Percentiles rank a stretch among this genome's conserved stretches.
Conservation (phyloP, 2,888 invertebrate species). For the Sphinx pinastri region DNA sequence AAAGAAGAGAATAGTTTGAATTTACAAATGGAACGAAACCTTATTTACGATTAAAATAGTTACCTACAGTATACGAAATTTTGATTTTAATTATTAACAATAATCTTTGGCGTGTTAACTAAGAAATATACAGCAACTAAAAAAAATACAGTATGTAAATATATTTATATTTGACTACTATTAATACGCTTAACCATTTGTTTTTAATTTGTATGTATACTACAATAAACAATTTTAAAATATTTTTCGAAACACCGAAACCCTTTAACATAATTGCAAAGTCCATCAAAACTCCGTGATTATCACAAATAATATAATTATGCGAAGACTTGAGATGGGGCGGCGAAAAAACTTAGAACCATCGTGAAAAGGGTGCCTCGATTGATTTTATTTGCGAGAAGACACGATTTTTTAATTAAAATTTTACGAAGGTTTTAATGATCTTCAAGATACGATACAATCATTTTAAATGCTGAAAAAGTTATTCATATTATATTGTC, state of each 20-base stretch:
- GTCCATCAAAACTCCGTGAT: conserved; percentile 69
- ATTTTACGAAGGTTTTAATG: conserved; percentile 27
- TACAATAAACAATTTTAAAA: conserved; percentile 7
- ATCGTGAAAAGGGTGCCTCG: conserved; percentile 49
- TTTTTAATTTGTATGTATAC: neutral
- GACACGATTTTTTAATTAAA: conserved; percentile 82
- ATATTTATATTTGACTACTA: too few relatives aligned
- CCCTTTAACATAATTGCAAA: conserved; percentile 30
- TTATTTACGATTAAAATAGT: too few relatives aligned
- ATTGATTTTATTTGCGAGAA: conserved; percentile 81
- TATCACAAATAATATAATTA: conserved; percentile 76
- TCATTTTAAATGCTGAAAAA: too few relatives aligned
- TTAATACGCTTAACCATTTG: neutral
- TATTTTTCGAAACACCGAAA: conserved; percentile 37
- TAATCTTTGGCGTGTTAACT: too few relatives aligned
- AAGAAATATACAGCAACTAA: too few relatives aligned
- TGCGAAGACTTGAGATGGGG: conserved; percentile 54
- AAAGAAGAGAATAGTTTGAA: too few relatives aligned
- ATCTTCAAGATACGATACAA: neutral
- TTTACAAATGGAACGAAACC: too few relatives aligned
- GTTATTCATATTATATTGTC: too few relatives aligned
- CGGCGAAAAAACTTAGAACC: conserved; percentile 60
- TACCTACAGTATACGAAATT: too few relatives aligned
- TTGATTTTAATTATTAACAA: too few relatives aligned
- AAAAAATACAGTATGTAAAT: too few relatives aligned